Base-by-base conservation (phyloP, 2,113 vertebrate genomes). In the Cygnus buccinator region DNA sequence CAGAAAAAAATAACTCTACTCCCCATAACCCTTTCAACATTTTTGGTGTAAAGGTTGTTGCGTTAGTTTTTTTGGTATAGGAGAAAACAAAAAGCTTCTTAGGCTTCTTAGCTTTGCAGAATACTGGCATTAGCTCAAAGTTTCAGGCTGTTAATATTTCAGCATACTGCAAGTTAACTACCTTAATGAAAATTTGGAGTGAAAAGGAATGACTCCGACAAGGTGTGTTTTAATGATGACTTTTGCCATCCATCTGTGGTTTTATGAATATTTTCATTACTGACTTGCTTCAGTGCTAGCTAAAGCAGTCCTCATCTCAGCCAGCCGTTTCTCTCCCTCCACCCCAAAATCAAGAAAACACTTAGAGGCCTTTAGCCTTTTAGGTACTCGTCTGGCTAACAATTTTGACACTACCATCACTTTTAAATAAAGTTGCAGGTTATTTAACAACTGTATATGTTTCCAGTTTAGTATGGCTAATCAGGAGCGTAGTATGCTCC, bases 401-500 rank as follows among this genome's bases (percentile, higher is more conserved):
- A 35, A 33, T 74, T 6, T 6, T 28, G 79, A 19, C 10, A 4
- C 33, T 22, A 1, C 15, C 35, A 35, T 35, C 35, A 35, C 35
- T 35, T 35, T 35, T 35, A 35, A 35, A 35, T 35, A 4, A 65
- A 68, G 70, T 44, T 71, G 54, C 6, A 59, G 48, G 23, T 74
- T 71, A 21, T 11, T 91, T 65, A 52, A 18, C 77, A 2, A 1
- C 7, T 39, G 21, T 44, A 9, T 7, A 11, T 8, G 26, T 50
- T 65, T 35, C n/a, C n/a, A 22, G 39, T 31, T 37, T 9, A 17
- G 28, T n/a, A 12, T 23, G 21, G 55, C 23, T 74, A 16, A 35
- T 17, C 4, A 18, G 37, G 63, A n/a, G 33, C 44, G 0, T 5
- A 54, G 29, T 25, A 0, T 12, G 21, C 50, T 73, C 44, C 59